Evolutionary conservation across 2,888 invertebrate species (phyloP), one percentile per base, ranked within the genome.

Genomic region (Polylopha cassiicola): DNA sequence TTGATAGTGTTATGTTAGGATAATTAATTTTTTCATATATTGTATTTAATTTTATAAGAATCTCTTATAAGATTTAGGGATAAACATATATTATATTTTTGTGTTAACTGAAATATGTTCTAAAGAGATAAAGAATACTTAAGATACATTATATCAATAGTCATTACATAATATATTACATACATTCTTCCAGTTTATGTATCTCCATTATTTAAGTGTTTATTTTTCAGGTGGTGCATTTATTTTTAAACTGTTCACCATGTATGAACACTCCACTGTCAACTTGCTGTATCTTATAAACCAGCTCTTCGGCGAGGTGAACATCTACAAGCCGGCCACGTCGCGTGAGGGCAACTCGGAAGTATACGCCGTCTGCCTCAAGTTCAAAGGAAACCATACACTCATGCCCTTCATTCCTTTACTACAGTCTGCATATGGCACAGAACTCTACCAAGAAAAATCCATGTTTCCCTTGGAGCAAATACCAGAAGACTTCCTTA

Each of bases 271-370:
- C 45, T 86, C 90, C n/a, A 92, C 95, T 1, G 86, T 97, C 0
- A 90, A 90, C 46, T 74, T 96, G 3, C 70, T 98, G 33, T 97
- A 92, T 65, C 73, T 98, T 5, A 80, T 98, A 2, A 90, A 90
- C 54, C 91, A 92, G 54, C 58, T 88, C 8, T 98, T 98, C 67
- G 65, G 86, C 16, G 79, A 89, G 63, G 90, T 98, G 0, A 85
- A 89, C 50, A 84, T 95, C 9, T 93, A 91, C 65, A 98, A 98
- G 68, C 98, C 98, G 0, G 91, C 90, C 1, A 94, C 95, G 0
- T 98, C 98, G n/a, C 95, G 95, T 64, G 92, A 93, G 61, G 98
- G 98, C 4, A 98, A 98, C 74, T 98, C 98, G 0, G 98, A 98
- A 76, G 89, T 94, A 0, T 98, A 98, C 64, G 88, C 96, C 0